Evolutionary conservation across 2,113 vertebrate genomes (phyloP).

Genomic region (Thalassarche chlororhynchos): DNA sequence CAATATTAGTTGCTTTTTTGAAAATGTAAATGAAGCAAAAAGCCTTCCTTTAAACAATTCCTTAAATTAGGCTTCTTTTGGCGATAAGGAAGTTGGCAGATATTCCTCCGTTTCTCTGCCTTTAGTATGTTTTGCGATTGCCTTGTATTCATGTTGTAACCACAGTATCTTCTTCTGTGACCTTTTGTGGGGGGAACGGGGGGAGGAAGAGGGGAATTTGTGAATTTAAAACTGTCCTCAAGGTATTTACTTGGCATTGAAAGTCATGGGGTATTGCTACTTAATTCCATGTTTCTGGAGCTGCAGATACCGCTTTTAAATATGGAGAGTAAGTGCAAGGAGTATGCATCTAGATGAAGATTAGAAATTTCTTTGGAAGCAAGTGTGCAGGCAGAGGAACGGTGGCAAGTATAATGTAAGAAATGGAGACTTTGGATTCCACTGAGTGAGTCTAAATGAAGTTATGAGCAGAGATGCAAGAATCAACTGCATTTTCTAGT

Average conservation of each 20-base stretch:
- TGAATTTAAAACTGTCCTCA: neutral
- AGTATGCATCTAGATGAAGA: neutral
- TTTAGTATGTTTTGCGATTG: neutral
- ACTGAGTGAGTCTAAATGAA: neutral
- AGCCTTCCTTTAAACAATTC: neutral
- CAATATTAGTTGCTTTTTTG: neutral
- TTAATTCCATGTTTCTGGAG: neutral
- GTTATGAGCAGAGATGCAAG: neutral
- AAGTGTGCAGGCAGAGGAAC: neutral
- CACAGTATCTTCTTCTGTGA: neutral
- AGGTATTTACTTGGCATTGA: neutral
- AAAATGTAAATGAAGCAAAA: neutral
- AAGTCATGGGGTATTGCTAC: neutral
- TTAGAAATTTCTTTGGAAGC: neutral
- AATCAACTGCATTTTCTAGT: slow-evolving; percentile 6
- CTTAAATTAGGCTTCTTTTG: neutral
- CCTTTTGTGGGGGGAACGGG: neutral
- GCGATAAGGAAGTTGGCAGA: neutral
- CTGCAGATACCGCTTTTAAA: neutral
- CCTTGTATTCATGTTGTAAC: neutral
- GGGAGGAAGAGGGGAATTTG: neutral
- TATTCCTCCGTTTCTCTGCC: neutral
- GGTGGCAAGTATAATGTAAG: neutral
- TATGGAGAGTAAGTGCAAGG: neutral
- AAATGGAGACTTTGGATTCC: neutral